Conservation (phyloP, 1,140 invertebrate species). For the Bombus picipes region DNA sequence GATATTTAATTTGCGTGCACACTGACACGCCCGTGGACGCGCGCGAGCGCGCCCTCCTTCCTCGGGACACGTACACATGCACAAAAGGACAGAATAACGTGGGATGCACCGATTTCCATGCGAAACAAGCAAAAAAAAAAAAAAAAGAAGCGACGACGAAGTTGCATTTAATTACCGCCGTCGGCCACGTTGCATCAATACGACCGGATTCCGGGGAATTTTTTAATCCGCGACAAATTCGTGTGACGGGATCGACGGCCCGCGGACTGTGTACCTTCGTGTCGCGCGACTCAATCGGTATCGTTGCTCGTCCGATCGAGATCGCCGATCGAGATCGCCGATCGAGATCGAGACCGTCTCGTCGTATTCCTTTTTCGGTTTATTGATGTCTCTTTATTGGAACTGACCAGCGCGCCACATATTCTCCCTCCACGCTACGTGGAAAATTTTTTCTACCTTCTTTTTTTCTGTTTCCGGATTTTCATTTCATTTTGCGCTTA, state of each 20-base stretch:
- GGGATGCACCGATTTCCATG: constrained; percentile 64
- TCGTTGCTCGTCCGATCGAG: constrained; percentile 29
- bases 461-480: neutral
- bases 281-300: constrained; percentile 32
- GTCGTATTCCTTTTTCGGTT: constrained; percentile 34
- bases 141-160: neutral
- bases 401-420: neutral
- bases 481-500: neutral
- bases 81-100: constrained; percentile 12
- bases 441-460: neutral
- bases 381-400: constrained; percentile 41
- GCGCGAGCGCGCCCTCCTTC: neutral
- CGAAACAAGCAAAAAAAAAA: constrained; percentile 26
- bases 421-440: no score
- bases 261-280: neutral
- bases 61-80: neutral
- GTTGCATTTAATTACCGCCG: constrained; percentile 53
- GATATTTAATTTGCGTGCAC: constrained; percentile 79
- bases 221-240: constrained; percentile 42
- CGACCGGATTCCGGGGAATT: constrained; percentile 44
- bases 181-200: neutral
- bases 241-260: neutral
- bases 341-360: constrained; percentile 16
- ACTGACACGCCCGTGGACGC: neutral
- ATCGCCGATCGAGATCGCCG: constrained; percentile 31